These are phyloP conservation scores for Epistrophe eligans DNA, from an alignment of 2,888 invertebrate genomes.

Conservation along the genomic window DNA sequence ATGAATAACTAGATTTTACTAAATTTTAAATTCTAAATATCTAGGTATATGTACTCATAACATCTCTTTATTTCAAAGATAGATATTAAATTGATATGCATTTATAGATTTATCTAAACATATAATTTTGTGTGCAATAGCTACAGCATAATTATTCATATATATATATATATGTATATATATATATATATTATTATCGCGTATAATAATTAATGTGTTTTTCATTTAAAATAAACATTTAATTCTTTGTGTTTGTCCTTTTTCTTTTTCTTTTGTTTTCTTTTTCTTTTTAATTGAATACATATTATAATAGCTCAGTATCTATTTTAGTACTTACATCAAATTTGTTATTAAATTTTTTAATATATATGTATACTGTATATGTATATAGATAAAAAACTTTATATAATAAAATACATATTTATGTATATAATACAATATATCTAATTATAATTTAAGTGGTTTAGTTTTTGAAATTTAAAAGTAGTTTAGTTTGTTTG, in stretches of 20 bases:
- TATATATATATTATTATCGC: neutral
- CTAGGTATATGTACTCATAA: neutral
- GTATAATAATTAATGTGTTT: neutral
- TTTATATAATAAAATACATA: neutral
- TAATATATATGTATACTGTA: neutral
- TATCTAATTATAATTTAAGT: too few relatives aligned
- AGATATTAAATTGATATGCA: neutral
- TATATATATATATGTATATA: neutral
- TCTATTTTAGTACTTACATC: neutral
- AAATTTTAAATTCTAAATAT: neutral
- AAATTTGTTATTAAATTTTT: neutral
- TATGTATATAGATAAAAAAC: neutral
- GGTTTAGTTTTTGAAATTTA: too few relatives aligned
- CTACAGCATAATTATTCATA: neutral
- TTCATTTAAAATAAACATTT: neutral
- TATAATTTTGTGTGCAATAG: constrained; percentile 1
- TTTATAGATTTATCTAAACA: neutral
- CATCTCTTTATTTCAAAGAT: neutral
- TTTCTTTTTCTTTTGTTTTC: neutral
- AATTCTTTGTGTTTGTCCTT: neutral
- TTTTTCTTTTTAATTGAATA: neutral
- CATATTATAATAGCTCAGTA: neutral
- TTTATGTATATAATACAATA: too few relatives aligned
- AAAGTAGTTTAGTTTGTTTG: too few relatives aligned
- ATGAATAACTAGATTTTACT: neutral